Evolutionary conservation across 2,888 invertebrate genomes (phyloP).

Genomic region (Chouioia cunea): DNA sequence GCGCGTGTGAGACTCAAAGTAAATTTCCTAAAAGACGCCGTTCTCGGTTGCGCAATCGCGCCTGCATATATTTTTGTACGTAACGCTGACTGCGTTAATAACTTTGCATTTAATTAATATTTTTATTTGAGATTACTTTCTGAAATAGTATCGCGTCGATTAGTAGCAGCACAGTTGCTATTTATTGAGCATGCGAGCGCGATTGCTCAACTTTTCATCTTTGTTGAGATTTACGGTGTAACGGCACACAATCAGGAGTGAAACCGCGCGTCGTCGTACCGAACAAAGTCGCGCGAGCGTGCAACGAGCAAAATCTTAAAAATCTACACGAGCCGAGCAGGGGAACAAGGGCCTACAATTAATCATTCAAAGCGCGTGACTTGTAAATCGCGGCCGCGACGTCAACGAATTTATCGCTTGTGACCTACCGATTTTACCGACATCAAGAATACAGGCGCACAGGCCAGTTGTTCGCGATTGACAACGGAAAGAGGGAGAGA

Average conservation of each 20-base stretch:
- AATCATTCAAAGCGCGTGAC: slow-evolving; percentile 39
- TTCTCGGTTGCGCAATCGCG: too few species aligned
- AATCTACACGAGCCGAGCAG: too few species aligned
- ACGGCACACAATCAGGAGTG: neutral
- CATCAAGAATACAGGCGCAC: neutral
- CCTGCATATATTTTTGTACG: too few species aligned
- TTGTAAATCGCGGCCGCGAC: slow-evolving; percentile 34
- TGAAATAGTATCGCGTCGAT: neutral
- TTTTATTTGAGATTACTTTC: too few species aligned
- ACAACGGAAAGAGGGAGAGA: slow-evolving; percentile 19
- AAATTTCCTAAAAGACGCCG: too few species aligned
- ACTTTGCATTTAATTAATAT: too few species aligned
- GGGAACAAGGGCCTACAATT: slow-evolving; percentile 7
- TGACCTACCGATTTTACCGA: slow-evolving; percentile 30
- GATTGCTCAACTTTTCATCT: slow-evolving; percentile 10
- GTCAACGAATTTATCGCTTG: slow-evolving; percentile 29
- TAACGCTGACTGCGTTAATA: neutral
- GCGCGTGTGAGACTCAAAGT: neutral
- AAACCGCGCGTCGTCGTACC: too few species aligned
- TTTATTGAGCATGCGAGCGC: too few species aligned
- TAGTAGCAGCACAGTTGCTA: neutral
- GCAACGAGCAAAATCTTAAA: too few species aligned
- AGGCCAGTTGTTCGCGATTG: neutral
- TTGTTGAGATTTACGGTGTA: neutral
- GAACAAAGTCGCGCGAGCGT: too few species aligned